A percentile compares a stretch with the other conserved stretches of the same genome.
Conservation (phyloP, 2,113 vertebrate genomes). For the Eudyptes chrysolophus region DNA sequence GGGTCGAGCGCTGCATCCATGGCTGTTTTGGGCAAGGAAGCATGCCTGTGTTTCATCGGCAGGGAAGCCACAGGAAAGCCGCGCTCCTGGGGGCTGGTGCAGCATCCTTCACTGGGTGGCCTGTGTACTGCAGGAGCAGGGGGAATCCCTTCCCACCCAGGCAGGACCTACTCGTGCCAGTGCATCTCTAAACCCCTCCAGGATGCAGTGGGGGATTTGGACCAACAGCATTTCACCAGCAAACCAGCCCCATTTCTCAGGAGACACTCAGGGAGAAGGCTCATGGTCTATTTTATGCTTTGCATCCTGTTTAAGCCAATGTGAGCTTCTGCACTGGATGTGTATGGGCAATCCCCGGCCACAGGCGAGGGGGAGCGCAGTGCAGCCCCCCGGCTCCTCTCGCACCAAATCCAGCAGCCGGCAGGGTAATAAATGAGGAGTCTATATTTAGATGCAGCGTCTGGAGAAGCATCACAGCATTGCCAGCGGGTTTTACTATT, state of each 20-base stretch:
- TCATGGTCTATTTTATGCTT: not conserved
- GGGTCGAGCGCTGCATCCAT: not conserved
- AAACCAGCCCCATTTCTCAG: not conserved
- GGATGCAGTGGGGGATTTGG: not conserved
- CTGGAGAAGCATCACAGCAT: conserved; percentile 30
- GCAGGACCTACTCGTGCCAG: not conserved
- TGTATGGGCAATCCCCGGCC: not conserved
- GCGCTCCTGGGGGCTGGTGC: not conserved
- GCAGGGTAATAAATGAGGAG: conserved; percentile 56
- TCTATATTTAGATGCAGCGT: conserved; percentile 65
- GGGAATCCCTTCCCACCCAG: not conserved
- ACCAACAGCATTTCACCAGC: not conserved
- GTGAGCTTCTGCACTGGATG: not conserved
- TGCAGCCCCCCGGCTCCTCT: conserved; percentile 5
- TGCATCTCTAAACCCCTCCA: not conserved
- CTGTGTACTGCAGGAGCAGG: not conserved
- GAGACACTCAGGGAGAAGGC: not conserved
- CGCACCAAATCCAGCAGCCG: not conserved
- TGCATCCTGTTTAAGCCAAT: not conserved
- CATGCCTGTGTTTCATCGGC: not conserved
- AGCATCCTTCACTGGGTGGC: not conserved
- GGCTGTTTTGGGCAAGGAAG: not conserved
- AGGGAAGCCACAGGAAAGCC: not conserved
- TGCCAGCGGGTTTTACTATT: conserved; percentile 59
- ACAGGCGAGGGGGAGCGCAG: not conserved